These are phyloP conservation scores for Sicus ferrugineus DNA, from an alignment of 2,888 invertebrate genomes.

Conservation along the genomic window DNA sequence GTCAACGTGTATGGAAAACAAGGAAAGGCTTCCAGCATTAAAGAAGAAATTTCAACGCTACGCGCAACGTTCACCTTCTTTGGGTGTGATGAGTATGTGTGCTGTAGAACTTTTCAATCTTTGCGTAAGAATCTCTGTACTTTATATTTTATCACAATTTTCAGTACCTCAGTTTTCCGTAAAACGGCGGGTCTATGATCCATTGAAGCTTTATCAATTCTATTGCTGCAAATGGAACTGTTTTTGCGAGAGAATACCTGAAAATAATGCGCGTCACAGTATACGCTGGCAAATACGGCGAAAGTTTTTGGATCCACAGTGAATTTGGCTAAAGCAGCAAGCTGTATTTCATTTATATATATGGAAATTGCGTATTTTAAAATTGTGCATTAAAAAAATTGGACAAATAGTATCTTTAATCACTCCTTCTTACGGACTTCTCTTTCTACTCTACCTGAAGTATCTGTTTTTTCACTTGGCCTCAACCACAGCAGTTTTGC, in stretches of 20 bases:
- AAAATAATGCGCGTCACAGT: background rate
- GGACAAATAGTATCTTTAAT: too few relatives aligned
- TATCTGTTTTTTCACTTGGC: too few relatives aligned
- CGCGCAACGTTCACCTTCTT: background rate
- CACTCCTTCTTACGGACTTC: background rate
- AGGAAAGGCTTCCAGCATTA: too few relatives aligned
- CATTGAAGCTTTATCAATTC: slow-evolving; percentile 9
- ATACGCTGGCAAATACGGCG: slow-evolving; percentile 1
- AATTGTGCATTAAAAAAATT: too few relatives aligned
- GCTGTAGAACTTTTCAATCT: background rate
- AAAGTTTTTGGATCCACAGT: slow-evolving; percentile 5
- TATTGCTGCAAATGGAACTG: slow-evolving; percentile 12
- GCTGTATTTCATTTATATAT: too few relatives aligned
- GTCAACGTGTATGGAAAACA: too few relatives aligned
- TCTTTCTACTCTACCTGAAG: too few relatives aligned
- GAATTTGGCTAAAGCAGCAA: too few relatives aligned
- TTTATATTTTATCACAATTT: background rate
- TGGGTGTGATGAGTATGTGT: background rate
- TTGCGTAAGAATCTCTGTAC: background rate
- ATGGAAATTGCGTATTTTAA: too few relatives aligned
- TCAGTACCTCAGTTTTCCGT: slow-evolving; percentile 1
- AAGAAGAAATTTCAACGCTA: too few relatives aligned
- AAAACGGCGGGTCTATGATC: background rate
- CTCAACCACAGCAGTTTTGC: too few relatives aligned
- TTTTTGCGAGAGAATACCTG: background rate